Conservation (phyloP, 2,113 vertebrate species). For the Archocentrus centrarchus region DNA sequence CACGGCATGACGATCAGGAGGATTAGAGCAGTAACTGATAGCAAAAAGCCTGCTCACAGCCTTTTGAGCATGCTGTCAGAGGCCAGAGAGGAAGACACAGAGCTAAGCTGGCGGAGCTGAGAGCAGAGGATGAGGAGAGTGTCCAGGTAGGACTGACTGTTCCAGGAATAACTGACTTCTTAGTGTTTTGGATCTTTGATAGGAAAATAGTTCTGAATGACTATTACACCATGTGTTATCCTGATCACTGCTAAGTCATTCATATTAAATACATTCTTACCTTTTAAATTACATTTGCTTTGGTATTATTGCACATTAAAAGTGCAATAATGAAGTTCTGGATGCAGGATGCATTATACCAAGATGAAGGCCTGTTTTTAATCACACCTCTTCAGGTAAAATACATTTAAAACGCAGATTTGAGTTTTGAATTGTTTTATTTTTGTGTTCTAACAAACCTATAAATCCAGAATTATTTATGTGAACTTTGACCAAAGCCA, state of each 20-base stretch:
- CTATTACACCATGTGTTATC: not conserved
- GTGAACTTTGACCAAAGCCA: not conserved
- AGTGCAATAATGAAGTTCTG: not conserved
- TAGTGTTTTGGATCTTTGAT: not conserved
- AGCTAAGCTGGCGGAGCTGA: not conserved
- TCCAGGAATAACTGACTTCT: not conserved
- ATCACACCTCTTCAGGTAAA: not conserved
- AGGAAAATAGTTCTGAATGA: not conserved
- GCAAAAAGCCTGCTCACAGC: slow-evolving; percentile 68
- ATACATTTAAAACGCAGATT: not conserved
- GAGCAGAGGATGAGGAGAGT: not conserved
- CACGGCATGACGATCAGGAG: slow-evolving; percentile 81
- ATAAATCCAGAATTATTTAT: not conserved
- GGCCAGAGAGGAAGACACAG: not conserved
- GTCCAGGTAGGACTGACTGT: slow-evolving; percentile 38
- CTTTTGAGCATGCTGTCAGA: slow-evolving; percentile 37
- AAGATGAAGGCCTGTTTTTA: not conserved
- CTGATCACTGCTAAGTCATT: not conserved
- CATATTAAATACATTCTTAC: accelerated
- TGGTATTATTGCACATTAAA: not conserved
- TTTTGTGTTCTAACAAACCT: not conserved
- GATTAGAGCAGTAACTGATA: slow-evolving; percentile 85
- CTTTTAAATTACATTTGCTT: not conserved
- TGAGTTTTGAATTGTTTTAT: not conserved
- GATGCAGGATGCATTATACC: not conserved